Percentiles rank a stretch among this genome's conserved stretches.
Evolutionary conservation across 2,113 vertebrate species (phyloP).

Genomic region (Prochilodus magdalenae): DNA sequence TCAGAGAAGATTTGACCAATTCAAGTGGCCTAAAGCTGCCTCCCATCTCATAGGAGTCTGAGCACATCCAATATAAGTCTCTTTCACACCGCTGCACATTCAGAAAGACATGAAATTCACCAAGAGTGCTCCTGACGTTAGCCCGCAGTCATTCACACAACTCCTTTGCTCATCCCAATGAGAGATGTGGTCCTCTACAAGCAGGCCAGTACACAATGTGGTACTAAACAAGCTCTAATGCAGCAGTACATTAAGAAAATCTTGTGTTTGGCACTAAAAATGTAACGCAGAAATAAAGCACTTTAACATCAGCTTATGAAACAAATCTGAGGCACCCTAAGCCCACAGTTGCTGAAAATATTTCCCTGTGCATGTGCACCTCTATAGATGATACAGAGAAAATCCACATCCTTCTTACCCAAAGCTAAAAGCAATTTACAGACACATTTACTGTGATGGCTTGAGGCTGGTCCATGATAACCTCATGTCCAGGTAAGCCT

Average conservation of each 20-base stretch:
- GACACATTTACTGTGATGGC: slow-evolving; percentile 30
- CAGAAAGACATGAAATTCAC: slow-evolving; percentile 14
- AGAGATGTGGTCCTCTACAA: slow-evolving; percentile 20
- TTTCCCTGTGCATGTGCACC: too few relatives aligned
- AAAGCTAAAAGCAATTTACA: slow-evolving; percentile 28
- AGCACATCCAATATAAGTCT: slow-evolving; percentile 8
- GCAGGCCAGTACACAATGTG: slow-evolving; percentile 10
- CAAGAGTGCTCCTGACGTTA: slow-evolving; percentile 18
- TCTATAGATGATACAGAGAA: too few relatives aligned
- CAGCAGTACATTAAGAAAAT: neutral
- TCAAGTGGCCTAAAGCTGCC: neutral
- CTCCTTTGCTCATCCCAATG: slow-evolving; percentile 9
- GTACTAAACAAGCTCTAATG: neutral
- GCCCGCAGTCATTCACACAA: slow-evolving; percentile 33
- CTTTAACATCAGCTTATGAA: slow-evolving; percentile 29
- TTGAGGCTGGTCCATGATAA: slow-evolving; percentile 1
- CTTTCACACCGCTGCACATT: slow-evolving; percentile 16
- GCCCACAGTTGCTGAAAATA: too few relatives aligned
- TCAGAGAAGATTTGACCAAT: neutral
- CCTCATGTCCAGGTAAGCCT: slow-evolving; percentile 9
- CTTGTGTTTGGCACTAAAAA: slow-evolving; percentile 14
- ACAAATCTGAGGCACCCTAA: too few relatives aligned
- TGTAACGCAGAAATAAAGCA: slow-evolving; percentile 17
- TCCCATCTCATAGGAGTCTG: neutral
- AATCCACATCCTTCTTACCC: neutral